A percentile compares a stretch with the other conserved stretches of the same genome.
Evolutionary conservation across 2,888 invertebrate genomes (phyloP).

Genomic region (Agrochola macilenta): DNA sequence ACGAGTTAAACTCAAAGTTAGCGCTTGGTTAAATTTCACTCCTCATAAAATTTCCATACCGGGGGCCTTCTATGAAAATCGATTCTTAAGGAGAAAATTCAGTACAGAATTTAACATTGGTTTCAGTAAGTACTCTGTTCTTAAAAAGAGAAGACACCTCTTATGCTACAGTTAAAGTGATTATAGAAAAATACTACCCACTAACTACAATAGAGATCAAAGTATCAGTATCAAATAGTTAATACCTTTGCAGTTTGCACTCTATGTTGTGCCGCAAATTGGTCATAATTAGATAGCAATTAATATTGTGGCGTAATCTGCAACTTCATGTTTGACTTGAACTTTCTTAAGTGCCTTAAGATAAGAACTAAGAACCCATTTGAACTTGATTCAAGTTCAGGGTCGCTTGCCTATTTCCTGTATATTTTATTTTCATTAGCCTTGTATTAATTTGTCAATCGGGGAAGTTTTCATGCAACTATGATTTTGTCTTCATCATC

Average conservation of each 20-base stretch:
- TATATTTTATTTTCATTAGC: background rate
- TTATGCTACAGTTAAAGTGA: background rate
- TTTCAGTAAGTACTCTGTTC: background rate
- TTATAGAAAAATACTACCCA: background rate
- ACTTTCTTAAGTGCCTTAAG: conserved; percentile 2
- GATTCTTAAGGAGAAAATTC: background rate
- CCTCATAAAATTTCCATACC: no score
- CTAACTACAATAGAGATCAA: conserved; percentile 3
- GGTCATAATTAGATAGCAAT: conserved; percentile 17
- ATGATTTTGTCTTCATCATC: background rate
- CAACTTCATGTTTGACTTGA: conserved; percentile 24
- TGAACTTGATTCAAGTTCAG: conserved; percentile 24
- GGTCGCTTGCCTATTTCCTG: background rate
- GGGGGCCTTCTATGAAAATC: no score
- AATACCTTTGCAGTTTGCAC: background rate
- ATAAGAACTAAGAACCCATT: background rate
- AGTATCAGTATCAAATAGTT: conserved; percentile 20
- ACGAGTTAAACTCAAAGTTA: no score
- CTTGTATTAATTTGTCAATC: background rate
- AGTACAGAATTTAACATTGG: background rate
- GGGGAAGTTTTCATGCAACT: background rate
- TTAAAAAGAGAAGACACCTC: background rate
- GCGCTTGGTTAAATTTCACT: no score
- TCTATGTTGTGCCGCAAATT: conserved; percentile 9
- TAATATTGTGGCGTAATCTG: conserved; percentile 19